Evolutionary conservation across 2,797 vertebrate species (phyloP), one percentile per base, ranked within the genome.

Genomic region (Pangasius macronema): DNA sequence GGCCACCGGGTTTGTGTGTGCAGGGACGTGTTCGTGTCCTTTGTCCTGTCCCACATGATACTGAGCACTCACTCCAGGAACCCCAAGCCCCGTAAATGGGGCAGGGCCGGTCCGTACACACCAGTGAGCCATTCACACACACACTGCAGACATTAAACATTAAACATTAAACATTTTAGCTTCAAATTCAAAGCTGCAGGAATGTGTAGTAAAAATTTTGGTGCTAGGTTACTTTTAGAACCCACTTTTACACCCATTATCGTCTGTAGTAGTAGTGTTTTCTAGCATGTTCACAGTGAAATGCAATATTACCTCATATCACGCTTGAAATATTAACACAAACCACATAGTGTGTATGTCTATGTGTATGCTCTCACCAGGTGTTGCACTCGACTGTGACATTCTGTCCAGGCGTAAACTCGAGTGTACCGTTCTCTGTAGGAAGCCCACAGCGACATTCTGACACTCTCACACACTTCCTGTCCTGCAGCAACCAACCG

Each of bases 391-490:
- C 95, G 42, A 95, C 0, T 0, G 53, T 87, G 0, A 95, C 82
- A 24, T 84, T 87, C 75, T 95, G 92, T 5, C 93, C 93, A 0
- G 96, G 96, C 1, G 24, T 18, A 72, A 97, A 92, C 93, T 97
- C 96, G 73, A 89, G 86, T 0, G 94, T 97, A 86, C 94, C 89
- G 0, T 96, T 97, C 85, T 92, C 94, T 16, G 91, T 91, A 5
- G 96, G 96, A 85, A 96, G 86, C 20, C 96, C 96, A 33, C 98
- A 98, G 92, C 94, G 96, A 89, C 98, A 98, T 0, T 94, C 91
- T 1, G 93, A 70, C 80, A 96, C 39, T 0, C 93, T 93, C 63
- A 97, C 96, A 16, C 97, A 98, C 20, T 0, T 89, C 0, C 95
- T 92, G 0, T 97, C 97, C 92, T 99, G 98, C 76, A 97, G 73